These are phyloP conservation scores for Glaucomys volans DNA, from an alignment of 2,113 vertebrate genomes.

Conservation along the genomic window DNA sequence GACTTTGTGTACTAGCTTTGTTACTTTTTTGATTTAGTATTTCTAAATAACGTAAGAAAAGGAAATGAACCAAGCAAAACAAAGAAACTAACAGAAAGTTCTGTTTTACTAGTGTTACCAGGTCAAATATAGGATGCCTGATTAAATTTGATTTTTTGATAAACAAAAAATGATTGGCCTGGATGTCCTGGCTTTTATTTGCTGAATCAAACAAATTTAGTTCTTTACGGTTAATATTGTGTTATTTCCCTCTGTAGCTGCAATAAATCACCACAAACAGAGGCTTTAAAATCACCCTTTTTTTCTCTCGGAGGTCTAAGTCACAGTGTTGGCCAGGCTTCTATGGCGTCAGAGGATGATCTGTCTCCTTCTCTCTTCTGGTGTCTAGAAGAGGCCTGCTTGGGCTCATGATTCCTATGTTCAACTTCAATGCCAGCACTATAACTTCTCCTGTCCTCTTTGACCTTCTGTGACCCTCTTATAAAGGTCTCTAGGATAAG, in stretches of 20 bases:
- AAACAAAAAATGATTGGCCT: neutral
- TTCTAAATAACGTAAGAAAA: neutral
- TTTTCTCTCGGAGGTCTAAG: neutral
- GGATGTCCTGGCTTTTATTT: neutral
- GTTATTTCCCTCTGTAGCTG: neutral
- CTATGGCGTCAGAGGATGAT: neutral
- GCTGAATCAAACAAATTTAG: neutral
- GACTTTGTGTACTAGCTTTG: neutral
- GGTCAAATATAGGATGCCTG: neutral
- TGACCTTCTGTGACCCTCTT: neutral
- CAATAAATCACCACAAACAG: neutral
- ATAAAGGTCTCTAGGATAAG: neutral
- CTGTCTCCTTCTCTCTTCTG: neutral
- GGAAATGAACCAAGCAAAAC: neutral
- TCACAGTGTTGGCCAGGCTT: neutral
- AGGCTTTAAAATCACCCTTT: neutral
- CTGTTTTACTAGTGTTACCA: neutral
- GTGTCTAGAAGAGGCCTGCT: neutral
- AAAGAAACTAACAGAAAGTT: neutral
- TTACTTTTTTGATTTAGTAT: neutral
- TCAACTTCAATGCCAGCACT: neutral
- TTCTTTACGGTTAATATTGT: neutral
- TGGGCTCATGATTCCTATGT: neutral
- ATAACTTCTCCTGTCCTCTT: neutral
- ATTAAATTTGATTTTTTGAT: neutral